A percentile compares a stretch with the other conserved stretches of the same genome.
These are phyloP conservation scores for Cherax destructor DNA, from an alignment of 1,140 invertebrate species.

Conservation along the genomic window DNA sequence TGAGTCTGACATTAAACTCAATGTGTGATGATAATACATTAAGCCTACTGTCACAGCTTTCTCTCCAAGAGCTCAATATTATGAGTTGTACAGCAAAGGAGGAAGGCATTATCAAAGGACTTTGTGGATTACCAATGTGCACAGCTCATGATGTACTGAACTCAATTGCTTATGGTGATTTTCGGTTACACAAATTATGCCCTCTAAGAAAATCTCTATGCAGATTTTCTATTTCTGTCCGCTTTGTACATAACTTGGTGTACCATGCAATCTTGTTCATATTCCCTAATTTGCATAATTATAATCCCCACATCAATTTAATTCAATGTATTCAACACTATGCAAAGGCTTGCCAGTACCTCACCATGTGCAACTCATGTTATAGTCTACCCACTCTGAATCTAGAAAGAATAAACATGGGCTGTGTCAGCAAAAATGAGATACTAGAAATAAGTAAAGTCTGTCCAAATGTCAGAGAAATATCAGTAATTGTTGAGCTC, in stretches of 20 bases:
- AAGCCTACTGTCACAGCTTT: conserved; percentile 15
- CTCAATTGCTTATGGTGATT: neutral
- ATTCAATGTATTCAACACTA: neutral
- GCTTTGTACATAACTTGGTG: neutral
- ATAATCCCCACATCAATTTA: conserved; percentile 24
- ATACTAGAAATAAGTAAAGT: conserved; percentile 6
- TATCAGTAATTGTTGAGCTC: conserved; percentile 32
- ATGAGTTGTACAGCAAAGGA: conserved; percentile 17
- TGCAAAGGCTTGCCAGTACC: neutral
- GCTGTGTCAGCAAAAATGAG: neutral
- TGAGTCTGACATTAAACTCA: conserved; percentile 15
- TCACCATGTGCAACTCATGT: neutral
- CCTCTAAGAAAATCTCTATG: conserved; percentile 30
- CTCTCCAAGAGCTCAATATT: conserved; percentile 47
- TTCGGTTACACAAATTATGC: neutral
- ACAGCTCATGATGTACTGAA: conserved; percentile 15
- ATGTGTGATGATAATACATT: conserved; percentile 3
- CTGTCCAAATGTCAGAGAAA: conserved; percentile 33
- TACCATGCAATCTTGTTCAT: conserved; percentile 29
- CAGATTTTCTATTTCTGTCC: conserved; percentile 32
- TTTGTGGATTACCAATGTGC: conserved; percentile 18
- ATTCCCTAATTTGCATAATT: conserved; percentile 36
- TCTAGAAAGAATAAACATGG: conserved; percentile 22
- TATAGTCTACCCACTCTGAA: neutral
- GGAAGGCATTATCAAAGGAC: conserved; percentile 22